Conservation (phyloP, 2,797 vertebrate genomes). For the Psittacula derbiana region DNA sequence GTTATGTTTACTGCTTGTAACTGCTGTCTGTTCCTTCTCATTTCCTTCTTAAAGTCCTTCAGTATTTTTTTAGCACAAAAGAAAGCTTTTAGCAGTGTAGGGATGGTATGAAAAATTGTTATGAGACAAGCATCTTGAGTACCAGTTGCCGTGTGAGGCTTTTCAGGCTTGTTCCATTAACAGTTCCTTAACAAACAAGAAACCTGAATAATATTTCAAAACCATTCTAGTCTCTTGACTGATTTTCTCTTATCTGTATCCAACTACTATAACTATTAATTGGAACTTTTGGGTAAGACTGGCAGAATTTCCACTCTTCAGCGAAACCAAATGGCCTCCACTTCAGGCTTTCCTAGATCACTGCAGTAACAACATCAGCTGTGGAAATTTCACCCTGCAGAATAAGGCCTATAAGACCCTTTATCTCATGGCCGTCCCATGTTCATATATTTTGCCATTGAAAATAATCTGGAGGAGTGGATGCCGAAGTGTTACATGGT, state of each 20-base stretch:
- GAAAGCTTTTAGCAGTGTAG: not conserved
- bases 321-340: not conserved
- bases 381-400: not conserved
- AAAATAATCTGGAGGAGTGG: not conserved
- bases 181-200: not conserved
- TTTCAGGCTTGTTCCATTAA: not conserved
- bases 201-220: not conserved
- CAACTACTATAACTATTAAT: not conserved
- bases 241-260: not conserved
- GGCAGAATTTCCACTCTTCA: not conserved
- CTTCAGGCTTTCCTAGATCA: not conserved
- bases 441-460: not conserved
- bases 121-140: not conserved
- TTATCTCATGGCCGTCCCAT: fast-evolving
- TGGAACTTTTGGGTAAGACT: not conserved
- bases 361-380: not conserved
- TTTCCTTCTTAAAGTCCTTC: not conserved
- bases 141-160: not conserved
- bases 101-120: not conserved
- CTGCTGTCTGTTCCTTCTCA: not conserved
- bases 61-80: not conserved
- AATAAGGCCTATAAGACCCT: not conserved
- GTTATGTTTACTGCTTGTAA: not conserved
- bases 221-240: not conserved
- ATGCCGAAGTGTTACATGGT: not conserved